phyloP scores from a whole-genome alignment of 2,797 vertebrate species.

The Semaprochilodus insignis region DNA sequence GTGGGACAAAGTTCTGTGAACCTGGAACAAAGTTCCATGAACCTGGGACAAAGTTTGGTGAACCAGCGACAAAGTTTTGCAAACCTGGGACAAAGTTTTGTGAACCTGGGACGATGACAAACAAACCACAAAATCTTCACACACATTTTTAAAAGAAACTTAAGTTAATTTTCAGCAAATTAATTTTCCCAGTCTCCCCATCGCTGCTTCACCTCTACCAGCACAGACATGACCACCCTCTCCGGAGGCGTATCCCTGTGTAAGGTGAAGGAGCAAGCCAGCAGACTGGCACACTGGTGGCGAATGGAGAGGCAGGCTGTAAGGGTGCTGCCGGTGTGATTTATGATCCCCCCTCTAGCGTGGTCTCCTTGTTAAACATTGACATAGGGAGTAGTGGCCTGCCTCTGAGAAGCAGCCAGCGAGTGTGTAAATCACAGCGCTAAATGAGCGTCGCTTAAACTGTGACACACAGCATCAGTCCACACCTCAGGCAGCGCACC shows the following conservation, averaged over 20 bases:
- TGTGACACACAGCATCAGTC: constrained; percentile 58
- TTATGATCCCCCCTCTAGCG: constrained; percentile 48
- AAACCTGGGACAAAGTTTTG: no score
- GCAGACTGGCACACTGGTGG: constrained; percentile 21
- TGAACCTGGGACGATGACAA: no score
- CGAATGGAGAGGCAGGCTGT: constrained; percentile 15
- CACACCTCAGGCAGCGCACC: constrained; percentile 55
- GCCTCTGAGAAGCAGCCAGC: constrained; percentile 54
- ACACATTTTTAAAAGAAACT: no score
- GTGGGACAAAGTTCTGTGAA: no score
- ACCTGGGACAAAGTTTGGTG: no score
- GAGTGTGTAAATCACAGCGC: constrained; percentile 74
- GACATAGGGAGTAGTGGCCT: constrained; percentile 56
- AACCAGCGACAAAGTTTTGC: no score
- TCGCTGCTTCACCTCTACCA: neutral
- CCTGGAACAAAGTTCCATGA: no score
- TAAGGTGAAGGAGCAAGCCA: constrained; percentile 14
- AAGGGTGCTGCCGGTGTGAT: constrained; percentile 50
- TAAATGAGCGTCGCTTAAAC: constrained; percentile 65
- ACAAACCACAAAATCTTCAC: no score
- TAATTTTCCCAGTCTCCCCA: neutral
- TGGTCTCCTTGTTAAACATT: constrained; percentile 60
- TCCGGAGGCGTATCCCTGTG: neutral
- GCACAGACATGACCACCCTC: neutral
- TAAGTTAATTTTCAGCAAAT: no score